A percentile compares a stretch with the other conserved stretches of the same genome.
These are phyloP conservation scores for Monopterus albus DNA, from an alignment of 2,113 vertebrate species.

Conservation along the genomic window DNA sequence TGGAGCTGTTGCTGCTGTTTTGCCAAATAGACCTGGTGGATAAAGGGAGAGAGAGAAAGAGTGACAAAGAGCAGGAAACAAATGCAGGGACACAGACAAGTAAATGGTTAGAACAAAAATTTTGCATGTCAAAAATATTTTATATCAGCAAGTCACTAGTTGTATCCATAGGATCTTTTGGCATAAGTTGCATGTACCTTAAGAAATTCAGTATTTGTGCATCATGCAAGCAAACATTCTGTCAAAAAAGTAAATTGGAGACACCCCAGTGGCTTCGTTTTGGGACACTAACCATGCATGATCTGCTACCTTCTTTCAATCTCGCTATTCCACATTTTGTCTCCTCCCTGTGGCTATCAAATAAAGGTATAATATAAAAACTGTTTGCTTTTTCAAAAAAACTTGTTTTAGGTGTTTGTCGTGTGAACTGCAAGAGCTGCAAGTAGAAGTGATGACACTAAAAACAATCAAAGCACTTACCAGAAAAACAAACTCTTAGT, in stretches of 20 bases:
- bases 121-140: neutral
- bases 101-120: neutral
- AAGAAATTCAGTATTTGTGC: no score
- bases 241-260: no score
- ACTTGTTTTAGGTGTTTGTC: neutral
- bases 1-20: slow-evolving; percentile 53
- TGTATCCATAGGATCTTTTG: neutral
- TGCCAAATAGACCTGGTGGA: slow-evolving; percentile 52
- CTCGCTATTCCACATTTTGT: neutral
- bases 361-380: neutral
- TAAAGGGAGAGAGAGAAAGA: slow-evolving; percentile 61
- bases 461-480: slow-evolving; percentile 53
- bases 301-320: no score
- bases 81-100: neutral
- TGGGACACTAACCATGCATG: no score
- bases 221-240: neutral
- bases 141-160: neutral
- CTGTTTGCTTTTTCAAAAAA: neutral
- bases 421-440: neutral
- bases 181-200: neutral
- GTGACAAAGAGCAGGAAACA: slow-evolving; percentile 41
- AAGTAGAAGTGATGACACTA: neutral
- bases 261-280: no score
- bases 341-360: neutral
- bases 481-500: slow-evolving; percentile 66